Base-by-base conservation (phyloP, 1,140 invertebrate species). In the Asobara japonica region DNA sequence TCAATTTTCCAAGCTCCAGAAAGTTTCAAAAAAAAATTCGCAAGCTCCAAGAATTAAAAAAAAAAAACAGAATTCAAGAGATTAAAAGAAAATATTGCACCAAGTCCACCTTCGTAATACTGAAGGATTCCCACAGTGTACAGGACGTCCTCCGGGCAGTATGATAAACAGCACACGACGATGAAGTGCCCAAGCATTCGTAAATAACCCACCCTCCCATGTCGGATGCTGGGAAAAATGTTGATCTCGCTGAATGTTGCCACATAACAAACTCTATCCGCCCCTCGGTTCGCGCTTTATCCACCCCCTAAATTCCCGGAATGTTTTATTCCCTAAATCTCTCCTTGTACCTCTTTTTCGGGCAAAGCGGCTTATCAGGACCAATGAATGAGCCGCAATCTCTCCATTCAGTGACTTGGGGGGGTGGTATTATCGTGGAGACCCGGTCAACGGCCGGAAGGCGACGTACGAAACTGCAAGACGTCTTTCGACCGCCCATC, bases 381-480 rank as follows among this genome's bases (percentile, higher is more conserved):
- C 18, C 20, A 70, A 70, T 70, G 68, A 70, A 70, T 70, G 60
- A 64, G 27, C 33, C 33, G 22, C 68, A 70, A 70, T 70, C 60
- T 70, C n/a, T 62, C 68, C 56, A 70, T 70, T 70, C 33, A 70
- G 1, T 13, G 29, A 31, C 20, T 64, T 10, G 13, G 25, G 3
- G 51, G 56, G 68, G 11, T 64, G 10, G 51, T 64, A 70, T 70
- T 70, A 70, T 70, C 68, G 60, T 70, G 45, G 33, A 45, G 3
- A 70, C 68, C 16, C 60, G 68, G 68, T 70, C 56, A 45, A 64
- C 56, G 56, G 56, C 68, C 56, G 56, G 22, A 33, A 70, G 36
- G 20, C 36, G 67, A 69, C 67, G 56, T 62, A 56, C 33, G 18
- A 61, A 38, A n/a, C 51, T n/a, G 20, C 51, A 38, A 61, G 67